Percentiles rank a stretch among this genome's conserved stretches.
phyloP scores from a whole-genome alignment of 2,113 vertebrate genomes.

The Todiramphus saurophagus region DNA sequence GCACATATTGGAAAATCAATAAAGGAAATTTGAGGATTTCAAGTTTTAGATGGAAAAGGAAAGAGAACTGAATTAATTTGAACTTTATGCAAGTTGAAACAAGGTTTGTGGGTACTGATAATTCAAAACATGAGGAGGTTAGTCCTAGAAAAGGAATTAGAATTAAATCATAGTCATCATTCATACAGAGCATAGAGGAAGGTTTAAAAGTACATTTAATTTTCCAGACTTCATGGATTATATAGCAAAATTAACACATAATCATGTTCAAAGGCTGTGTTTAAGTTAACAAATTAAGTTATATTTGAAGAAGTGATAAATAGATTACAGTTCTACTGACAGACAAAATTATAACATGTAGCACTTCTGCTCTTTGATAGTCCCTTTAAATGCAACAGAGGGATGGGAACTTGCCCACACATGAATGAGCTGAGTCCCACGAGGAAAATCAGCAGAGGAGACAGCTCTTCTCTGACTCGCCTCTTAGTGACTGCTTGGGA shows the following conservation, averaged over 20 bases:
- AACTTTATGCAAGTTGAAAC: neutral
- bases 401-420: neutral
- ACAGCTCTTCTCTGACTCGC: neutral
- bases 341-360: neutral
- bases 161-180: neutral
- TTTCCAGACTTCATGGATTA: neutral
- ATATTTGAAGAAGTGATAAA: constrained; percentile 13
- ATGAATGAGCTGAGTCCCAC: neutral
- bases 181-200: neutral
- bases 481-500: neutral
- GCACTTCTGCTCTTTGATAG: neutral
- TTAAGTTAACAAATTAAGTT: constrained; percentile 1
- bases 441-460: neutral
- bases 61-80: neutral
- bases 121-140: neutral
- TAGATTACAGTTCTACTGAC: constrained; percentile 18
- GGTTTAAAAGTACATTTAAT: neutral
- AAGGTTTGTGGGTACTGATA: neutral
- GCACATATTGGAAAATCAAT: neutral
- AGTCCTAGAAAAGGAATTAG: neutral
- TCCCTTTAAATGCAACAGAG: neutral
- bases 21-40: neutral
- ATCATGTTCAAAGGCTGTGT: neutral
- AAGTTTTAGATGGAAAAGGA: neutral
- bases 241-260: neutral